A percentile compares a stretch with the other conserved stretches of the same genome.
phyloP scores from a whole-genome alignment of 2,797 vertebrate species.

The Brotula barbata region DNA sequence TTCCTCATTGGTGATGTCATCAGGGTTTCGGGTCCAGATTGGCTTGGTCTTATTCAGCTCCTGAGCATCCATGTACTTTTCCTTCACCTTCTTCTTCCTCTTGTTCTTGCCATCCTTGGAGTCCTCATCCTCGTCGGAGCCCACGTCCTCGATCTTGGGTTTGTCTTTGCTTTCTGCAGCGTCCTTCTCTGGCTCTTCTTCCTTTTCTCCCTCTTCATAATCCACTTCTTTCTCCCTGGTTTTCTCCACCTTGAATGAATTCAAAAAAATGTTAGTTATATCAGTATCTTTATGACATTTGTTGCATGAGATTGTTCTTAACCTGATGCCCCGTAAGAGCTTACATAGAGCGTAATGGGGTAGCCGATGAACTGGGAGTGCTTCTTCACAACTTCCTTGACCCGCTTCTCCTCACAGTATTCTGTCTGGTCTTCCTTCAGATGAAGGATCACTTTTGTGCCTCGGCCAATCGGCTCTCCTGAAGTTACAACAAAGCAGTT shows the following conservation, averaged over 20 bases:
- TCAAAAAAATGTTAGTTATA: neutral
- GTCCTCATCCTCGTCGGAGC: constrained; percentile 87
- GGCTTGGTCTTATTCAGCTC: constrained; percentile 95
- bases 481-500: constrained; percentile 23
- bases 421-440: constrained; percentile 95
- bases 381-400: constrained; percentile 95
- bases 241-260: constrained; percentile 77
- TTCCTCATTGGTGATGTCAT: constrained; percentile 92
- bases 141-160: constrained; percentile 79
- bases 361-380: constrained; percentile 98
- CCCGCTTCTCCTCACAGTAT: constrained; percentile 87
- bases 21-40: constrained; percentile 96
- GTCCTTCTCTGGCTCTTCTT: constrained; percentile 80
- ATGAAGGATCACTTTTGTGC: constrained; percentile 90
- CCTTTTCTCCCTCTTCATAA: constrained; percentile 78
- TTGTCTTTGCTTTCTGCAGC: constrained; percentile 75
- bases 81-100: constrained; percentile 95
- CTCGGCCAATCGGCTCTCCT: constrained; percentile 89
- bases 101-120: constrained; percentile 88
- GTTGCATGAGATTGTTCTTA: neutral
- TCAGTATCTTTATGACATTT: neutral
- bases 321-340: constrained; percentile 52
- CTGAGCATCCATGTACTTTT: constrained; percentile 80
- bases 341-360: constrained; percentile 90
- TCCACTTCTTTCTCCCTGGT: constrained; percentile 83